phyloP scores from a whole-genome alignment of 2,113 vertebrate species.

The Macquaria ambigua region DNA sequence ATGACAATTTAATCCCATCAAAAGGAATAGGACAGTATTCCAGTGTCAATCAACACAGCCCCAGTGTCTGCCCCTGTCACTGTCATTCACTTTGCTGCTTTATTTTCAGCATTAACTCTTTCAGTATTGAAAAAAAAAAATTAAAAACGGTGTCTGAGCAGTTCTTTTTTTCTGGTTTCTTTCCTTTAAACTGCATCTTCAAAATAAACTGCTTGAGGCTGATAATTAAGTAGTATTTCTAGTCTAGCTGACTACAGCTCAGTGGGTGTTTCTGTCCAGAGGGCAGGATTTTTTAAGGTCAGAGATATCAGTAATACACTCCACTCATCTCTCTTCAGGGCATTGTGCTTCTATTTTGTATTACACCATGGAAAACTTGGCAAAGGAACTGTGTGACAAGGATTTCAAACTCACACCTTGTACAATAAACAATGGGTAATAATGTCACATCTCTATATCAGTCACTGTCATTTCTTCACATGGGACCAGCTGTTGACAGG shows the following conservation, averaged over 20 bases:
- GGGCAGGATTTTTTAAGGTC: slow-evolving; percentile 71
- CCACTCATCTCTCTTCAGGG: slow-evolving; percentile 54
- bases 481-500: slow-evolving; percentile 43
- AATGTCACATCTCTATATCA: slow-evolving; percentile 17
- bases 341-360: slow-evolving; percentile 51
- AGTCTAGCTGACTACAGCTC: slow-evolving; percentile 46
- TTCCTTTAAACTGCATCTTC: slow-evolving; percentile 41
- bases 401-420: slow-evolving; percentile 40
- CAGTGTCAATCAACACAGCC: slow-evolving; percentile 69
- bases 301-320: slow-evolving; percentile 58
- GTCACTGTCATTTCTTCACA: slow-evolving; percentile 47
- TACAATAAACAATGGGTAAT: slow-evolving; percentile 52
- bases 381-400: slow-evolving; percentile 34
- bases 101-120: slow-evolving; percentile 29
- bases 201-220: slow-evolving; percentile 60
- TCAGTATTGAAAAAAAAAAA: slow-evolving; percentile 11
- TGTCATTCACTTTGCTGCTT: slow-evolving; percentile 41
- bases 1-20: slow-evolving; percentile 83
- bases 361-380: slow-evolving; percentile 47
- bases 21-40: slow-evolving; percentile 78
- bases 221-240: slow-evolving; percentile 65
- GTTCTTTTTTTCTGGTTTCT: not conserved
- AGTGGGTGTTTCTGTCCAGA: slow-evolving; percentile 63
- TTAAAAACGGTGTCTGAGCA: not conserved
- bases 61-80: slow-evolving; percentile 30